These are phyloP conservation scores for Oligia strigilis DNA, from an alignment of 2,888 invertebrate species.

Conservation along the genomic window DNA sequence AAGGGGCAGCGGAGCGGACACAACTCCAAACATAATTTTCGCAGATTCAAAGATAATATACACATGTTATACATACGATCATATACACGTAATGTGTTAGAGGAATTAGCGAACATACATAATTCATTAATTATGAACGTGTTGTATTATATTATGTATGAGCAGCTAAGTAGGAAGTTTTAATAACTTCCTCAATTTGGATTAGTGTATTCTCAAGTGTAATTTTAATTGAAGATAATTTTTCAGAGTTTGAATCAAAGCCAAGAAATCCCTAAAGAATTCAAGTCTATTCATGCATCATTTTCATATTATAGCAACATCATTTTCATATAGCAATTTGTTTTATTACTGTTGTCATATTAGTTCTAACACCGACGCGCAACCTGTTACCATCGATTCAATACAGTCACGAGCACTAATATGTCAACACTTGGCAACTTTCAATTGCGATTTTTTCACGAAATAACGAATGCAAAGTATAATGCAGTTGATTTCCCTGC, in stretches of 20 bases:
- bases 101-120: constrained; percentile 55
- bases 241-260: constrained; percentile 28
- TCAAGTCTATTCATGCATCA: constrained; percentile 2
- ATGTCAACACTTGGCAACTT: no score
- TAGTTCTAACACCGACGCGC: neutral
- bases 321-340: neutral
- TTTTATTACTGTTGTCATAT: neutral
- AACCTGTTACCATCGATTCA: no score
- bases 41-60: constrained; percentile 59
- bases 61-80: constrained; percentile 38
- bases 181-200: constrained; percentile 63
- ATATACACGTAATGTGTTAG: constrained; percentile 52
- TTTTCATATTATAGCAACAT: constrained; percentile 5
- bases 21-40: constrained; percentile 50
- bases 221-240: constrained; percentile 49
- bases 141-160: constrained; percentile 47
- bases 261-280: constrained; percentile 29
- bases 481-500: no score
- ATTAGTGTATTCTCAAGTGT: constrained; percentile 32
- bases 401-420: no score
- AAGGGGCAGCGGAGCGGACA: constrained; percentile 56
- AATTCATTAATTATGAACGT: constrained; percentile 30
- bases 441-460: no score
- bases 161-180: constrained; percentile 60
- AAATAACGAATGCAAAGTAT: no score